These are phyloP conservation scores for Remorina albescens DNA, from an alignment of 2,797 vertebrate species.

Conservation along the genomic window DNA sequence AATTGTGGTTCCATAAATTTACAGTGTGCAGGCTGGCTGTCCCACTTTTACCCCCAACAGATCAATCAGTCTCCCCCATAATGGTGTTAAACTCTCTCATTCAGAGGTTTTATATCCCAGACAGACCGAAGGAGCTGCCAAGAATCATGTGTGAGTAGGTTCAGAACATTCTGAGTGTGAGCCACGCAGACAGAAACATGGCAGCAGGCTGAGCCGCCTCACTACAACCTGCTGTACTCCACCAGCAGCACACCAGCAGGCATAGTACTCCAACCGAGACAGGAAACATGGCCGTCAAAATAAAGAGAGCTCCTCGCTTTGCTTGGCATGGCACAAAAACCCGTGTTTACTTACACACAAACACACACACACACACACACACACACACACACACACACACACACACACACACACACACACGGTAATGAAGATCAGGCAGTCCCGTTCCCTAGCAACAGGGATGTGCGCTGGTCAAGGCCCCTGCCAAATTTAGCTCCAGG, in stretches of 20 bases:
- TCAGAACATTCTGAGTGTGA: not conserved
- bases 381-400: too few species aligned
- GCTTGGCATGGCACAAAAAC: conserved; percentile 29
- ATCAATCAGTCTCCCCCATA: conserved; percentile 4
- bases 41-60: not conserved
- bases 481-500: conserved; percentile 75
- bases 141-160: not conserved
- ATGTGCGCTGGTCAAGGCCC: conserved; percentile 64
- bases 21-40: not conserved
- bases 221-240: conserved; percentile 9
- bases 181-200: not conserved
- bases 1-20: not conserved
- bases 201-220: not conserved
- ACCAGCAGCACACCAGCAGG: not conserved
- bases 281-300: conserved; percentile 40
- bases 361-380: conserved; percentile 16
- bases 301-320: conserved; percentile 27
- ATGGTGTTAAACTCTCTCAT: not conserved
- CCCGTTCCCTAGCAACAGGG: conserved; percentile 78
- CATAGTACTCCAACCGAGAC: conserved; percentile 8
- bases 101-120: not conserved
- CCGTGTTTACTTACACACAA: conserved; percentile 30
- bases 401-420: conserved; percentile 27
- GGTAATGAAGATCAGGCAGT: conserved; percentile 55
- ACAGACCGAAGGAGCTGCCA: not conserved